These are phyloP conservation scores for Ptyas mucosa DNA, from an alignment of 2,113 vertebrate species.

Conservation along the genomic window DNA sequence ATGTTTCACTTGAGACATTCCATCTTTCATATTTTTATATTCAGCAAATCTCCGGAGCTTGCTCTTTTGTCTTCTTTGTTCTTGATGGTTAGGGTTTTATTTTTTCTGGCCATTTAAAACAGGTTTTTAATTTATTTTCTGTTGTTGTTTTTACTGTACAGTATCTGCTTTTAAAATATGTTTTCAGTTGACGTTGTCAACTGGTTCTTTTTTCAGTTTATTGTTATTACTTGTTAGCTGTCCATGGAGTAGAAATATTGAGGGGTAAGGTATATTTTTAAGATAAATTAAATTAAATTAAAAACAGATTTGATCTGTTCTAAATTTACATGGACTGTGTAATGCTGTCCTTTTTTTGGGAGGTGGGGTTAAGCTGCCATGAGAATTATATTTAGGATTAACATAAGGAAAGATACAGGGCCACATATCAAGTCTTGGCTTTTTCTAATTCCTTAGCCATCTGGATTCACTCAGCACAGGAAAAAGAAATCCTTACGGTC, in stretches of 20 bases:
- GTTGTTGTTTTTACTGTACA: not conserved
- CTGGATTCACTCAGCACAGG: constrained; percentile 19
- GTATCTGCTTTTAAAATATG: not conserved
- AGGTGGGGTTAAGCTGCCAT: not conserved
- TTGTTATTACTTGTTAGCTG: not conserved
- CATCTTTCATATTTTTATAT: not conserved
- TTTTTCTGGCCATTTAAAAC: not conserved
- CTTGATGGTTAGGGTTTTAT: not conserved
- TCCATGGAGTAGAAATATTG: not conserved
- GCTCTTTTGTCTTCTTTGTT: not conserved
- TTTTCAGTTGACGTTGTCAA: not conserved
- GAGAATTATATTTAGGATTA: not conserved
- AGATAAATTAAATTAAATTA: not conserved
- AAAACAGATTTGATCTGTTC: not conserved
- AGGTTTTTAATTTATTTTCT: not conserved
- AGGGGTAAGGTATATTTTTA: not conserved
- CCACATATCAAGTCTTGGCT: not conserved
- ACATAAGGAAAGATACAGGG: not conserved
- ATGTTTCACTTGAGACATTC: not conserved
- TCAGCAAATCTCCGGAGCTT: not conserved
- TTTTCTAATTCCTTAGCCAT: constrained; percentile 8
- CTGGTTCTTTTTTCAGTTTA: not conserved
- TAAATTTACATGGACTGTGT: not conserved
- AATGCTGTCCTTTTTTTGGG: not conserved
- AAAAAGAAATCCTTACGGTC: not conserved